Percentiles rank a stretch among this genome's conserved stretches.
Conservation (phyloP, 2,113 vertebrate genomes). For the Polypterus senegalus region DNA sequence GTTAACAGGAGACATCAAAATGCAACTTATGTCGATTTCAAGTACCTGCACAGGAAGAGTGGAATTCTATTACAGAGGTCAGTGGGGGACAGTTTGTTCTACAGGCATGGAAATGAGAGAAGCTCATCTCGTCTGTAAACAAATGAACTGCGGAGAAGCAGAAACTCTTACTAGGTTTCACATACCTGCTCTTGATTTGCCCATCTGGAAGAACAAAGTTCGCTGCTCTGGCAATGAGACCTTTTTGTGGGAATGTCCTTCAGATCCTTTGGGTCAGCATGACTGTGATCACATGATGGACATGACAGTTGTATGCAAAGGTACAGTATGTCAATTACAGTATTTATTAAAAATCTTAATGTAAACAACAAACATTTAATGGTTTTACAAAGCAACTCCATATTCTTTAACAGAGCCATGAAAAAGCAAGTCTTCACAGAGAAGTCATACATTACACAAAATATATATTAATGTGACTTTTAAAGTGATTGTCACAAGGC, state of each 20-base stretch:
- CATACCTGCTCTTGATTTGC: not conserved
- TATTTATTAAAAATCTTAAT: too few species aligned
- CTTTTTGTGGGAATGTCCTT: slow-evolving; percentile 14
- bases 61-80: slow-evolving; percentile 16
- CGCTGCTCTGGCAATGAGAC: slow-evolving; percentile 19
- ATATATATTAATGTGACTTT: too few species aligned
- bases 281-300: slow-evolving; percentile 23
- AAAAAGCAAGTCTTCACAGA: too few species aligned
- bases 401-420: too few species aligned
- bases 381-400: too few species aligned
- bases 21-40: not conserved
- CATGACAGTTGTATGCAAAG: not conserved
- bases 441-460: too few species aligned
- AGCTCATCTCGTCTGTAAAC: slow-evolving; percentile 21
- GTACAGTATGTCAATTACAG: too few species aligned
- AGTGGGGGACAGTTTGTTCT: slow-evolving; percentile 23
- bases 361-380: too few species aligned
- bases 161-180: not conserved
- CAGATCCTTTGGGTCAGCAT: slow-evolving; percentile 13
- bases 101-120: not conserved
- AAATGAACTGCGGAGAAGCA: slow-evolving; percentile 25
- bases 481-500: too few species aligned
- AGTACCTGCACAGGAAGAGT: slow-evolving; percentile 24
- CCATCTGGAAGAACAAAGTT: slow-evolving; percentile 15
- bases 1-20: not conserved